Evolutionary conservation across 30 jellyfish, hydroid and myxozoan species (phyloP), one percentile per base, ranked within the genome.

Genomic region (Turritopsis dohrnii): DNA sequence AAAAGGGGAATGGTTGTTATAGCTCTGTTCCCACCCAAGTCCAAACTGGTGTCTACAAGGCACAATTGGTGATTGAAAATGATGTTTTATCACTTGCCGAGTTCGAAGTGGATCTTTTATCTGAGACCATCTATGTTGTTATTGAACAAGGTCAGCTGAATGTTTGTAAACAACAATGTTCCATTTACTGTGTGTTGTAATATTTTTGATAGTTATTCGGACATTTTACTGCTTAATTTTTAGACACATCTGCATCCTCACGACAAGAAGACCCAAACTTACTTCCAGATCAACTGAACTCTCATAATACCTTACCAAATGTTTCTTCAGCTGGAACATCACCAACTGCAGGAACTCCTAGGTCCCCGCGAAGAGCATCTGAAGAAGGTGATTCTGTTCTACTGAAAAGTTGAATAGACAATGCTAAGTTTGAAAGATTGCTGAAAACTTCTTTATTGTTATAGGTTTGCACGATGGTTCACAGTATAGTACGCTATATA

Each of bases 21-120:
- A 71, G 28, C 8, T 80, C 87, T 65, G 87, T 31, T 53, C 23
- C 29, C 19, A 71, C 21, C 26, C 31, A 8, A 53, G 28, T 80
- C 21, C 31, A 21, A 54, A 31, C 52, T 17, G 87, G 87, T 18
- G 23, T 25, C 7, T 80, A 53, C 54, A 29, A 54, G 18, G 87
- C 83, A 16, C 87, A 80, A 52, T 21, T 80, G 81, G 77, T 80
- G 31, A 71, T 71, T 20, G 83, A 28, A 18, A 65, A 80, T 65
- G 87, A 80, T 7, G 29, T 80, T 17, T 22, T 80, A 24, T 21
- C 87, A 0, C 20, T 80, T 16, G 79, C 53, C 4, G 82, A 54
- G 21, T 53, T 80, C 21, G 79, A 21, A 53, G 65, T 80, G 53
- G 77, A 53, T 22, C 21, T 17, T 16, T 19, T 54, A 17, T 53